Base-by-base conservation (phyloP, 37 sponge, comb jelly and placozoan species). In the Diacarnus erythraeanus region DNA sequence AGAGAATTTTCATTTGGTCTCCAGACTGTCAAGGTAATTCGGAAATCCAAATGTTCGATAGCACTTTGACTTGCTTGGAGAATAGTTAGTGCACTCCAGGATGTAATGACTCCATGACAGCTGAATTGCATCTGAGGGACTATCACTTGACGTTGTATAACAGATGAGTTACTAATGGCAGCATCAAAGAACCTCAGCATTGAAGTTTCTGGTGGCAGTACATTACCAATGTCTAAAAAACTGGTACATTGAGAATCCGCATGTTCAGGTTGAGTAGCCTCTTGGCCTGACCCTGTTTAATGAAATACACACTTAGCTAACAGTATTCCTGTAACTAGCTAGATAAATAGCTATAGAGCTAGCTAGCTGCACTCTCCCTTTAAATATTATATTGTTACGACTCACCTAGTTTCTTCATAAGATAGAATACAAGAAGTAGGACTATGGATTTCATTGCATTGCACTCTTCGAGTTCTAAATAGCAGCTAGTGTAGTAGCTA, bases 91-190 rank as follows among this genome's bases (percentile, higher is more conserved):
- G 77, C 84, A 76, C 60, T 74, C 76, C 80, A 80, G 33, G 30
- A n/a, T 22, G 74, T 75, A 21, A 86, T 75, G 65, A 25, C 26
- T 33, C 87, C 87, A 80, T 74, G 39, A 39, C 80, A 79, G 42
- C 74, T 66, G 44, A 86, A 86, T 34, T n/a, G 37, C 35, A 75
- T 39, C 39, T 56, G 69, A 27, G 75, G 80, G 1, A 75, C 29
- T 35, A 86, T 56, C n/a, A 76, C 75, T 34, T 80, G 87, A 4
- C 42, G 10, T 27, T 34, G 68, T 2, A 44, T 26, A 10, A 10
- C 36, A 3, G 25, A 21, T 67, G 68, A n/a, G 6, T 47, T 47
- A 12, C 51, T 47, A 12, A 47, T 47, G 12, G 51, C 6, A 15
- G 12, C 51, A 15, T 6, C n/a, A n/a, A 6, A 47, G 51, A 47